A percentile compares a stretch with the other conserved stretches of the same genome.
Conservation (phyloP, 2,888 invertebrate species). For the Chelonus formosanus region DNA sequence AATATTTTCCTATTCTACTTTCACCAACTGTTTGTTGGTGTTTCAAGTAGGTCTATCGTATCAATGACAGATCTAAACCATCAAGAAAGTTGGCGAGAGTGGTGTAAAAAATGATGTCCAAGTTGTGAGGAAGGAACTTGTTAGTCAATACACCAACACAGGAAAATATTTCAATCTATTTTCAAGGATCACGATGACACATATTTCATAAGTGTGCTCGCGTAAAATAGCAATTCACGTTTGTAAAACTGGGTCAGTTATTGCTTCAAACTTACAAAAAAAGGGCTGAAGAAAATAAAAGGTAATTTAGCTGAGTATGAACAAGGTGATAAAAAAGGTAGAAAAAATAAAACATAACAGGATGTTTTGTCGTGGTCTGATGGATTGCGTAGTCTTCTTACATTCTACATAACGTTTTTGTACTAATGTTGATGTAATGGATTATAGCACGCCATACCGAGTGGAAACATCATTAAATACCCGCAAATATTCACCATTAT, state of each 20-base stretch:
- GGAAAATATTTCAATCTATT: slow-evolving; percentile 23
- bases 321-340: slow-evolving; percentile 6
- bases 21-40: no score
- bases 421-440: neutral
- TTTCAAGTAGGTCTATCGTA: no score
- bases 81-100: neutral
- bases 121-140: neutral
- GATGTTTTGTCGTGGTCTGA: slow-evolving; percentile 31
- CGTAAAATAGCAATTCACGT: slow-evolving; percentile 13
- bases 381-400: slow-evolving; percentile 5
- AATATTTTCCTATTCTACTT: no score
- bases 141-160: neutral
- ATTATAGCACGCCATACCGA: slow-evolving; percentile 17
- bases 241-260: slow-evolving; percentile 23
- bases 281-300: slow-evolving; percentile 4
- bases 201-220: slow-evolving; percentile 21
- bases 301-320: slow-evolving; percentile 21
- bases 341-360: neutral
- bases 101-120: no score
- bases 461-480: neutral
- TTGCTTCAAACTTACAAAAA: slow-evolving; percentile 16
- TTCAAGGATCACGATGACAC: slow-evolving; percentile 22
- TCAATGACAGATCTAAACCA: no score
- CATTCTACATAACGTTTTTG: no score
- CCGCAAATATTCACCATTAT: slow-evolving; percentile 3